A percentile compares a stretch with the other conserved stretches of the same genome.
phyloP scores from a whole-genome alignment of 2,888 invertebrate genomes.

The Leucophora obtusa region DNA sequence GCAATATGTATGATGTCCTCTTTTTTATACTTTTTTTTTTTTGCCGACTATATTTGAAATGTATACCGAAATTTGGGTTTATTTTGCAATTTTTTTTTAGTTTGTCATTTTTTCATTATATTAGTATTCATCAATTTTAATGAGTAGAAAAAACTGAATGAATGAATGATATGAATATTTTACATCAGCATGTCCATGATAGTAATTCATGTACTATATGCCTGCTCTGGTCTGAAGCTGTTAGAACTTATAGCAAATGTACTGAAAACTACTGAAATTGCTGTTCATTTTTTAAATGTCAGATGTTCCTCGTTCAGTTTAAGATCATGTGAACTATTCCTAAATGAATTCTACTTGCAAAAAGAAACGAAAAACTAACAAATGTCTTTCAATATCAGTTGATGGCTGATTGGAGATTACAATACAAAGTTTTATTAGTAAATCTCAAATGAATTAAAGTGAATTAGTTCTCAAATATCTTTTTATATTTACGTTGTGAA shows the following conservation, averaged over 20 bases:
- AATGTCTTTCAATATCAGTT: no score
- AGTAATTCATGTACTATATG: constrained; percentile 9
- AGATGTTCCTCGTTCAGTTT: no score
- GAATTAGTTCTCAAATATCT: no score
- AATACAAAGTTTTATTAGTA: no score
- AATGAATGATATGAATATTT: constrained; percentile 39
- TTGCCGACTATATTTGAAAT: constrained; percentile 42
- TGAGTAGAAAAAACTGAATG: constrained; percentile 55
- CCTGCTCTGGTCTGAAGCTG: background rate
- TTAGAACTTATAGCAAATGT: background rate
- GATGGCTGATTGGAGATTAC: no score
- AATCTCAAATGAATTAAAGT: no score
- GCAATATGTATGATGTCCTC: constrained; percentile 56
- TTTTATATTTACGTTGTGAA: no score
- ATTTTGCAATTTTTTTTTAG: constrained; percentile 66
- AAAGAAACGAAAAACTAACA: no score
- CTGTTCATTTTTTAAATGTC: no score
- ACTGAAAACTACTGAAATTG: no score
- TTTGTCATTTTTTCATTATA: constrained; percentile 59
- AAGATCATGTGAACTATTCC: no score
- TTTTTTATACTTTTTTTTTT: constrained; percentile 23
- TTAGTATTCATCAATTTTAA: constrained; percentile 66
- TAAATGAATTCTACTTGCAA: no score
- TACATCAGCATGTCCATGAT: constrained; percentile 41
- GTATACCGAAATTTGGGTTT: constrained; percentile 44